Evolutionary conservation across 1,140 invertebrate genomes (phyloP), one percentile per base, ranked within the genome.

Genomic region (Drosophila nebulosa): DNA sequence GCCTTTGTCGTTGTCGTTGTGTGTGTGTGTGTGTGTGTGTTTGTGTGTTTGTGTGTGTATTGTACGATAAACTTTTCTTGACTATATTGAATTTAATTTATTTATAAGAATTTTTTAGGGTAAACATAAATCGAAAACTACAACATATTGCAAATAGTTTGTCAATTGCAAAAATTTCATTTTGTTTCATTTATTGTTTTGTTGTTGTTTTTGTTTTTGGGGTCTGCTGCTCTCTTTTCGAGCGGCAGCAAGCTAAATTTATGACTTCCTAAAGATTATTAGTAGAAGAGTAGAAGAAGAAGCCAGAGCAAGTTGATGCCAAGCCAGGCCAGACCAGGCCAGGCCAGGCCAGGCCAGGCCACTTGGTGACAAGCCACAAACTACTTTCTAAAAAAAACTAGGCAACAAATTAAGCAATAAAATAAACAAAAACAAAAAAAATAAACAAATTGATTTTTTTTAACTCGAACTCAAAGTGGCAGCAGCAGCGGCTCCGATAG

Each of bases 311-410:
- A 3, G 4, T 12, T n/a, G n/a, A n/a, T n/a, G 56, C 35, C 63
- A 36, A 27, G 12, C n/a, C 9, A 7, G 26, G 9, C 12, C 6
- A 4, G 18, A 1, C 7, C 39, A 50, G 30, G 56, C 35, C 63
- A 36, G 35, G 12, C n/a, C 9, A 7, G 26, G 9, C n/a, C 4
- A 6, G 12, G 3, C 6, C 35, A 52, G 30, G 39, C 72, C 71
- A 74, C 71, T 74, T 74, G 71, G 71, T 74, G 72, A 74, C 72
- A 67, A 65, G 55, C 64, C 52, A 51, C 56, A 85, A 86, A 88
- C 83, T 80, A 86, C 83, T 86, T 86, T 86, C 83, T 86, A 88
- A 86, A 80, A 63, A 77, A 63, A 69, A 57, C 51, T 35, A 64
- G 59, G 56, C 60, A 55, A 65, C 57, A 69, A 75, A 75, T 75